A percentile compares a stretch with the other conserved stretches of the same genome.
These are phyloP conservation scores for Nasonia longicornis DNA, from an alignment of 1,140 invertebrate genomes.

Conservation along the genomic window DNA sequence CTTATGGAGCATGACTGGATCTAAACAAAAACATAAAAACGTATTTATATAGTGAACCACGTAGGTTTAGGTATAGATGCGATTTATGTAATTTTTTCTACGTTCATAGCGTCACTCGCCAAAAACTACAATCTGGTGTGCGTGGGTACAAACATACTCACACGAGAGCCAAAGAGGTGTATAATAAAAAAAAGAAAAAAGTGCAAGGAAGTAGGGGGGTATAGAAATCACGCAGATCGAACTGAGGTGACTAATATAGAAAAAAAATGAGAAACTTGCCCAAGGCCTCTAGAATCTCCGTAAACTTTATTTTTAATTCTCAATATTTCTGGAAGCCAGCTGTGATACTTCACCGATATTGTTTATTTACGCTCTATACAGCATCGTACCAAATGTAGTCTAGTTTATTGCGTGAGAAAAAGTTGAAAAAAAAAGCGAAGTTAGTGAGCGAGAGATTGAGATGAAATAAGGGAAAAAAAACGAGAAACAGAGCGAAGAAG, in stretches of 20 bases:
- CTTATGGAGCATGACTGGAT: conserved; percentile 1
- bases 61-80: conserved; percentile 49
- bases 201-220: neutral
- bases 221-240: neutral
- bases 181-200: neutral
- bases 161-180: neutral
- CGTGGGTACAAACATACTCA: neutral
- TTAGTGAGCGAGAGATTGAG: neutral
- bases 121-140: conserved; percentile 21
- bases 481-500: neutral
- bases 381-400: conserved; percentile 36
- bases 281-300: conserved; percentile 49
- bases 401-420: conserved; percentile 8
- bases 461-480: neutral
- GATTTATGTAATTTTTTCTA: conserved; percentile 62
- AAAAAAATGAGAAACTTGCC: conserved; percentile 11
- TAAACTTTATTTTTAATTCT: conserved; percentile 55
- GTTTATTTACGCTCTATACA: conserved; percentile 54
- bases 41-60: conserved; percentile 17
- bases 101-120: conserved; percentile 49
- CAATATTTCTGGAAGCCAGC: conserved; percentile 62
- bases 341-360: conserved; percentile 65
- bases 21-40: neutral
- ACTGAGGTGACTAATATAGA: conserved; percentile 8
- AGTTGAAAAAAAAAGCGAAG: neutral